Evolutionary conservation across 2,888 invertebrate genomes (phyloP), one percentile per base, ranked within the genome.

Genomic region (Automeris io): DNA sequence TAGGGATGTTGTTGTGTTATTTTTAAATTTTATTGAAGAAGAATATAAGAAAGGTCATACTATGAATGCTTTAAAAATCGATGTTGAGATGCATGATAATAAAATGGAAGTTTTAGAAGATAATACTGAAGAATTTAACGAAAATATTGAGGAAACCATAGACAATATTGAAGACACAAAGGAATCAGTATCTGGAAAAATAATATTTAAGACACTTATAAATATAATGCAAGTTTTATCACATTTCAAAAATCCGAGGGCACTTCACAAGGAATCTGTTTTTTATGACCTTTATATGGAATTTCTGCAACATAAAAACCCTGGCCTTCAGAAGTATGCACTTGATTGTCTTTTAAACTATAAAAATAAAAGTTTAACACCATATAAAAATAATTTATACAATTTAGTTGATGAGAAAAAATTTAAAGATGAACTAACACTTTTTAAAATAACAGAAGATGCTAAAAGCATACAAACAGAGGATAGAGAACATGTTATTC

Each of bases 341-440:
- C 76, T 99, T 25, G 93, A 94, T 61, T 98, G 97, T 67, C 74
- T 99, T 1, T 81, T 95, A 54, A 91, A 94, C 0, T 98, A 97
- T 72, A 95, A 94, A 67, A 90, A 91, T 47, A 94, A 94, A 62
- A 92, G 90, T 59, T 65, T 98, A 5, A 67, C 83, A 0, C 92
- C 94, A 0, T 97, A 98, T 65, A 94, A 93, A 67, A 92, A 91
- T 25, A 91, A 95, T 57, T 79, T 99, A 34, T 90, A 92, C 49
- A 91, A 91, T 44, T 82, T 98, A 36, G 89, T 97, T 3, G 94
- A 96, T 60, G 96, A 97, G 48, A 93, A 94, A 54, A 94, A 93
- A 49, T 93, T 98, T 51, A 95, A 95, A 80, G 92, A 93, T 57
- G 95, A 96, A 73, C 70, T 99, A 2, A 89, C 92, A 0, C 85